phyloP scores from a whole-genome alignment of 2,797 vertebrate species.

The Manis crassicaudata region DNA sequence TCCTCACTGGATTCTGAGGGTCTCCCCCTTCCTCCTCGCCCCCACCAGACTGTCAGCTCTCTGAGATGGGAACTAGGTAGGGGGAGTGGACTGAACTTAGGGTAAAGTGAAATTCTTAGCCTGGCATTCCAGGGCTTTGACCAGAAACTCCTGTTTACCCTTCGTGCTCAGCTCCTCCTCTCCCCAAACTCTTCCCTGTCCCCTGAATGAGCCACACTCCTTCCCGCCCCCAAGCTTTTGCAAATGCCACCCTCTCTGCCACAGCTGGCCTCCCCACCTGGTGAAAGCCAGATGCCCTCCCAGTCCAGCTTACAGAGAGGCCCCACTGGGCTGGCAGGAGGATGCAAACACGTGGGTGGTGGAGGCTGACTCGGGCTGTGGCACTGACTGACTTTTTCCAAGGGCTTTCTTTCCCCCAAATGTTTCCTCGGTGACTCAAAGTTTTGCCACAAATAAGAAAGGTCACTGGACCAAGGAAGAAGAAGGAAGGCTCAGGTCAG shows the following conservation, averaged over 20 bases:
- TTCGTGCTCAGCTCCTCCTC: background rate
- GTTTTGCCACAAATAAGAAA: conserved; percentile 47
- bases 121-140: background rate
- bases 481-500: background rate
- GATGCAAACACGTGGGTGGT: rapidly evolving
- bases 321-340: background rate
- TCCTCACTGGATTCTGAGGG: background rate
- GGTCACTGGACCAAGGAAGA: background rate
- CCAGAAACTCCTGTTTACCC: rapidly evolving
- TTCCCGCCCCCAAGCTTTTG: background rate
- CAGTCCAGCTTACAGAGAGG: background rate
- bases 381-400: background rate
- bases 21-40: background rate
- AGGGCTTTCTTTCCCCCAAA: background rate
- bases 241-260: rapidly evolving
- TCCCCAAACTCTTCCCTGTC: background rate
- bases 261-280: background rate
- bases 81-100: background rate
- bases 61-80: background rate
- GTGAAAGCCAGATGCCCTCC: background rate
- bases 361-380: background rate
- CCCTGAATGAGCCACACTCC: background rate
- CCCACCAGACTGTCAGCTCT: background rate
- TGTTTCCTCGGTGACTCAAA: conserved; percentile 28
- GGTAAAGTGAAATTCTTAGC: background rate